phyloP scores from a whole-genome alignment of 2,797 vertebrate species.

The Gymnodraco acuticeps region DNA sequence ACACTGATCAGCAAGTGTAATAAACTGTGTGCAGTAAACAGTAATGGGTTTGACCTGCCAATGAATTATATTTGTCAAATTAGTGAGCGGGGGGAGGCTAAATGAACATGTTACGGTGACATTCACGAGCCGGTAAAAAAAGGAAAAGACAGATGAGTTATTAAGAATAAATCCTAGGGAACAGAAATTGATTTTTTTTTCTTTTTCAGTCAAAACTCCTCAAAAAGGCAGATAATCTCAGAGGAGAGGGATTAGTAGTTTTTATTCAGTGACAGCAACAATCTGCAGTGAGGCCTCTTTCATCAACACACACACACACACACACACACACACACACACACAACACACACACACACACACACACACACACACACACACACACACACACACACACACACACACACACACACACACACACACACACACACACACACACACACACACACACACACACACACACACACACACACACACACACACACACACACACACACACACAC shows the following conservation, averaged over 20 bases:
- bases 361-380: neutral
- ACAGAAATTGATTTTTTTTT: constrained; percentile 45
- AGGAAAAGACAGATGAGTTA: constrained; percentile 20
- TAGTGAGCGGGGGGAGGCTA: constrained; percentile 10
- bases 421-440: constrained; percentile 29
- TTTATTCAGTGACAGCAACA: constrained; percentile 34
- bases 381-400: no score
- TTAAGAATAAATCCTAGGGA: constrained; percentile 39
- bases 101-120: constrained; percentile 19
- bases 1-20: constrained; percentile 15
- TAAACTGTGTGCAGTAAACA: constrained; percentile 17
- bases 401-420: neutral
- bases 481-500: no score
- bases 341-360: neutral
- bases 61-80: constrained; percentile 27
- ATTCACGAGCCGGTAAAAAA: constrained; percentile 20
- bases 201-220: constrained; percentile 40
- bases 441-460: no score
- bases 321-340: constrained; percentile 26
- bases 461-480: no score
- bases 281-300: constrained; percentile 43
- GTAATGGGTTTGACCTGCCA: constrained; percentile 11
- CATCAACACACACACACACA: constrained; percentile 16
- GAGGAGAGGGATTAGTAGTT: constrained; percentile 49
- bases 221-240: constrained; percentile 59